These are phyloP conservation scores for Cheilosia variabilis DNA, from an alignment of 2,888 invertebrate genomes.

Conservation along the genomic window DNA sequence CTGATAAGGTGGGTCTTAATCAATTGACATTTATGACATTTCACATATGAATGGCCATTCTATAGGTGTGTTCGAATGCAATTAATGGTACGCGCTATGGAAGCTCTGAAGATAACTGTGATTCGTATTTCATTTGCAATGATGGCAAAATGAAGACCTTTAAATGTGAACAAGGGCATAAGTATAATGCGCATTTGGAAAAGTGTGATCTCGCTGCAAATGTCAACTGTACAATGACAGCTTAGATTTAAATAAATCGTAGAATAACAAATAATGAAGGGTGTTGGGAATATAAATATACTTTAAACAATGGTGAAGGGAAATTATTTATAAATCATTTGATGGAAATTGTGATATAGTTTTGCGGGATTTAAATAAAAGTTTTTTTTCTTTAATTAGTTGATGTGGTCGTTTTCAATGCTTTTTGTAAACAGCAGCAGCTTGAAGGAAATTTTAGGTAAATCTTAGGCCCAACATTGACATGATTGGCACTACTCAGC, in stretches of 20 bases:
- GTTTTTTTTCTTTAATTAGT: neutral
- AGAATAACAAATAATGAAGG: neutral
- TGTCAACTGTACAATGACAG: slow-evolving; percentile 48
- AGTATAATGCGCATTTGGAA: slow-evolving; percentile 23
- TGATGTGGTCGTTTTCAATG: neutral
- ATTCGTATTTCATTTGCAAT: slow-evolving; percentile 76
- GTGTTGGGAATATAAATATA: neutral
- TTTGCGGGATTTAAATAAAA: neutral
- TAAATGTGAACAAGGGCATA: slow-evolving; percentile 43
- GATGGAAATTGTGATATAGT: slow-evolving; percentile 17
- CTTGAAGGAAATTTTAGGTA: no score
- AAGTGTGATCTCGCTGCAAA: slow-evolving; percentile 53
- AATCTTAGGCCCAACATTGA: no score
- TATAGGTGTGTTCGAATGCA: slow-evolving; percentile 57
- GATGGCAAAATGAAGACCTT: slow-evolving; percentile 41
- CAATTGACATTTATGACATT: neutral
- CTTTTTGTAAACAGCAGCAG: no score
- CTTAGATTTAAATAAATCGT: neutral
- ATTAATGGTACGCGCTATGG: slow-evolving; percentile 64
- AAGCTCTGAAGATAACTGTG: slow-evolving; percentile 74
- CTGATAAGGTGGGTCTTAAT: neutral
- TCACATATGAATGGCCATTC: neutral
- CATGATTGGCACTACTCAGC: no score
- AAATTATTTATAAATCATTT: neutral
- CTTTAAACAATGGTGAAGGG: slow-evolving; percentile 4